Base-by-base conservation (phyloP, 1,140 invertebrate species). In the honey bee (Apis mellifera) region DNA sequence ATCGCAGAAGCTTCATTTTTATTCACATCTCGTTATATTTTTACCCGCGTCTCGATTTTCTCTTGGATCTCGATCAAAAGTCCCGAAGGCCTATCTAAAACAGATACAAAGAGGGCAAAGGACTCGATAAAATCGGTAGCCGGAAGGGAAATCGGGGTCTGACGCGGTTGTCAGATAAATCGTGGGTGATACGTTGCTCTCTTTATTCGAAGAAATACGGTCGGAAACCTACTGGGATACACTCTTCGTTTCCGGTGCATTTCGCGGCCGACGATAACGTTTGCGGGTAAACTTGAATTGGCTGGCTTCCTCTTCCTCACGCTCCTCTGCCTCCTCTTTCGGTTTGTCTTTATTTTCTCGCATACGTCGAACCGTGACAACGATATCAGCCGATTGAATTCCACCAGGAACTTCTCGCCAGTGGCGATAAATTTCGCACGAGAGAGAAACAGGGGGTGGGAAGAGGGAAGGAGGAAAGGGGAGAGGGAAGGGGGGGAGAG, bases 361-460 rank as follows among this genome's bases (percentile, higher is more conserved):
- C 3, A 3, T 0, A 32, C 55, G 12, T 70, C 76, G 12, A 12
- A 23, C 8, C 42, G 57, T 76, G 64, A 75, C 79, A 42, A 48
- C 54, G 71, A 57, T 76, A 76, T 75, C 62, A 21, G 72, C 57
- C 66, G 79, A 82, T 76, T 68, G 79, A 82, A 82, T 76, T 68
- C 64, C 52, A 12, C 23, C 26, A 26, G 23, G 64, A 55, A 32
- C 71, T 42, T n/a, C 13, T 21, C 17, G 12, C 2, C 17, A 52
- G 19, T 52, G 64, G 26, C 52, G 26, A 65, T 80, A 80, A 80
- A 80, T 80, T 73, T 55, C 50, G 78, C 57, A 42, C 23, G 23
- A 42, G 32, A 7, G 32, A 42, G 32, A 32, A 32, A 32, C 4
- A 32, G 32, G 32, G 32, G 32, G 4, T 0, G 32, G 4, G 32